Percentiles rank a stretch among this genome's conserved stretches.
These are phyloP conservation scores for Cuniculus paca DNA, from an alignment of 2,797 vertebrate genomes.

Conservation along the genomic window DNA sequence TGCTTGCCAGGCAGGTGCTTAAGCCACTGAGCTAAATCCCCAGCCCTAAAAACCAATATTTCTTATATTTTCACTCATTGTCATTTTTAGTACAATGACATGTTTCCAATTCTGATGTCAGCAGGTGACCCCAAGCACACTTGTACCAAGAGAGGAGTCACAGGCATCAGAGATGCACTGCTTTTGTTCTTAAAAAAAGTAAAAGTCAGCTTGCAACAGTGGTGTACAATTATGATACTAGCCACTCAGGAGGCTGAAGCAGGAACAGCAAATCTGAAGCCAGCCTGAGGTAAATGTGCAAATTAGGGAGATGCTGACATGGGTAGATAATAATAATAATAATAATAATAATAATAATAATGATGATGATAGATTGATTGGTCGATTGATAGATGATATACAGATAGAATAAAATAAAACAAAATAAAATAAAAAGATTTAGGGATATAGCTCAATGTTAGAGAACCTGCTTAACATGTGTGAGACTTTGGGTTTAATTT, in stretches of 20 bases:
- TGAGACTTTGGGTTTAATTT: background rate
- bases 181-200: background rate
- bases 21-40: no score
- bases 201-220: background rate
- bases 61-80: background rate
- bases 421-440: background rate
- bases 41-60: background rate
- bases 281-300: background rate
- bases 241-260: background rate
- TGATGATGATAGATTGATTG: no score
- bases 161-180: background rate
- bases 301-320: background rate
- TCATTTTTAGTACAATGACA: background rate
- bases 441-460: background rate
- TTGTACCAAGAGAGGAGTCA: background rate
- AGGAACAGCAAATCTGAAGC: background rate
- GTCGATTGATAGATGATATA: no score
- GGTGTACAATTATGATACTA: background rate
- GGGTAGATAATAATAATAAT: no score
- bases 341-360: no score
- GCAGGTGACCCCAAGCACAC: background rate
- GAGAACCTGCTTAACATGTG: background rate
- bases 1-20: no score
- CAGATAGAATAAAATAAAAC: no score
- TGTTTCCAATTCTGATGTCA: background rate